Conservation (phyloP, 2,797 vertebrate genomes). For the Spea hammondii region DNA sequence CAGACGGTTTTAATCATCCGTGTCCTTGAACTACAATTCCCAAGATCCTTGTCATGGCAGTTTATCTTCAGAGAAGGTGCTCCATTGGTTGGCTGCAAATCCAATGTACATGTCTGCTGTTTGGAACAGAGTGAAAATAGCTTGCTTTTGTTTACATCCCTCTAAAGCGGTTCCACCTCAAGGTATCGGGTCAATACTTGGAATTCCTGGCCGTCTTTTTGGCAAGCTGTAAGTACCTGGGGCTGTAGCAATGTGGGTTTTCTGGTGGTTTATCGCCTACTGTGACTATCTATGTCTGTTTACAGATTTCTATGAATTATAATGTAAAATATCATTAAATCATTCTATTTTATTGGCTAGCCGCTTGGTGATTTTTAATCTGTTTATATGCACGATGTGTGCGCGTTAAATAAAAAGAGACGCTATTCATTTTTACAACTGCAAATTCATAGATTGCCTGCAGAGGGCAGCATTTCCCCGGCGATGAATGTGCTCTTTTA, state of each 20-base stretch:
- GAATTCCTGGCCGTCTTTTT: neutral
- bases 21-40: no score
- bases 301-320: neutral
- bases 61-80: no score
- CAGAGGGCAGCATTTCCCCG: slow-evolving; percentile 29
- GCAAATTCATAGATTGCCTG: neutral
- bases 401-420: neutral
- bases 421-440: neutral
- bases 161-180: no score
- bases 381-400: neutral
- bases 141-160: no score
- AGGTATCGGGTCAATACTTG: neutral
- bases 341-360: slow-evolving; percentile 4
- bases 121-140: no score
- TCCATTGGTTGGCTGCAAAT: no score
- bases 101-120: no score
- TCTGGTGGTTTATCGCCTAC: neutral
- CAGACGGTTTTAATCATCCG: no score
- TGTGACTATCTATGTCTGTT: neutral
- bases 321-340: slow-evolving; percentile 2
- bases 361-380: neutral
- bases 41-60: no score
- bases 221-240: no score
- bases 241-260: neutral
- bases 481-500: no score